Conservation (phyloP, 2,888 invertebrate species). For the Cheilosia impressa region DNA sequence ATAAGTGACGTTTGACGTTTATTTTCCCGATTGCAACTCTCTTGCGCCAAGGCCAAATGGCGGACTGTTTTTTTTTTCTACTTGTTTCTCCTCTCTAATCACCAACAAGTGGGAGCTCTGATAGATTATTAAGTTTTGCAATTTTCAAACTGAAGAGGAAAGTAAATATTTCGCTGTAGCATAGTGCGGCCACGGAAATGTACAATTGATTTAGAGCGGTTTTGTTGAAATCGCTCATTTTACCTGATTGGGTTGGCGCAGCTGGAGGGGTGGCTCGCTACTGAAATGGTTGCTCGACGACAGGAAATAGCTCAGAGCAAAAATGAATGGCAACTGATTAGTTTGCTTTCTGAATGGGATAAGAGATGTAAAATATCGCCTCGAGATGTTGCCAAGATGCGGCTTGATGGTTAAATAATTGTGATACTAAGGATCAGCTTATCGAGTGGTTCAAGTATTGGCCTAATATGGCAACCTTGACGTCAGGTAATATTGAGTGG, state of each 20-base stretch:
- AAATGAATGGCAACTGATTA: conserved; percentile 4
- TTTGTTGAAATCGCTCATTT: conserved; percentile 34
- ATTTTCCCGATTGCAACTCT: conserved; percentile 34
- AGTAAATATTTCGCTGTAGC: conserved; percentile 48
- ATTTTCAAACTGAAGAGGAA: conserved; percentile 53
- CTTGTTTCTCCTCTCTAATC: conserved; percentile 30
- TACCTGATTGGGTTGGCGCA: conserved; percentile 16
- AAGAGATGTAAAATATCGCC: conserved; percentile 37
- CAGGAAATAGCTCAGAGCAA: neutral
- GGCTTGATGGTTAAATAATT: conserved; percentile 20
- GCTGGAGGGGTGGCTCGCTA: conserved; percentile 20
- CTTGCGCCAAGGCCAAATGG: conserved; percentile 34
- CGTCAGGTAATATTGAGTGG: neutral
- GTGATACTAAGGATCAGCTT: conserved; percentile 13
- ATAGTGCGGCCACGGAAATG: conserved; percentile 17
- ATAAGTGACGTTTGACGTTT: conserved; percentile 48
- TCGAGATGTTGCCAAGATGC: conserved; percentile 18
- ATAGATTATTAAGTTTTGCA: conserved; percentile 57
- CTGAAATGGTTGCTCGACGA: conserved; percentile 5
- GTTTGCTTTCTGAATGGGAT: conserved; percentile 5
- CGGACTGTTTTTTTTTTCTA: neutral
- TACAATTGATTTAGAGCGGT: conserved; percentile 37
- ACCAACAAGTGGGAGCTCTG: conserved; percentile 41
- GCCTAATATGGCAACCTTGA: conserved; percentile 19
- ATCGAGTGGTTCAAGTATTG: neutral